Base-by-base conservation (phyloP, 2,888 invertebrate genomes). In the Pharmacophagus antenor region DNA sequence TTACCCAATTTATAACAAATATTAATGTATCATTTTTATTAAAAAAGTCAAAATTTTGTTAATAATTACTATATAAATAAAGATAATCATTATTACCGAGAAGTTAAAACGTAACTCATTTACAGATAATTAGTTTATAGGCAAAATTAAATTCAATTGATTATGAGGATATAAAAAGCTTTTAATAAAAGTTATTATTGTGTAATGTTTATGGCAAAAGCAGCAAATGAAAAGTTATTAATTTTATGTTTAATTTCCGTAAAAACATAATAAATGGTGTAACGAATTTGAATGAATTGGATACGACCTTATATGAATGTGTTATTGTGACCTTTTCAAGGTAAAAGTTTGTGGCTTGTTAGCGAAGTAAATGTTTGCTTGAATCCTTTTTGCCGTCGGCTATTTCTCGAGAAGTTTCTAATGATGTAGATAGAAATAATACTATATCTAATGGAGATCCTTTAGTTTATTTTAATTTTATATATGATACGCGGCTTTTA, bases 371-470 rank as follows among this genome's bases (percentile, higher is more conserved):
- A 59, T 54, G 31, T 59, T 54, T 50, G 44, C 22, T 49, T 22
- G 42, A 50, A 59, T 59, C 59, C 59, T 50, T 59, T 55, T 59
- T 21, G 44, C 50, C 50, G 49, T 6, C 31, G 59, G 59, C 49
- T 59, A 49, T 55, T 59, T 55, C 31, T 59, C 49, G 58, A 41
- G 53, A 58, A 58, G 48, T 49, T 54, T 49, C 42, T 53, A 59
- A 59, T 59, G 49, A 59, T 53, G 37, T 15, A 42, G 41, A 27
- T 25, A 7, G 49, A 27, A 58, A 37, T 21, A 31, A 15, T 17
- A n/a, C 17, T 41, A n/a, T n/a, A n/a, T n/a, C n/a, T n/a, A n/a
- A n/a, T n/a, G n/a, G 42, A 17, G 2, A 17, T 42, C 8, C 17
- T 17, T 2, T 7, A 5, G 42, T 17, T 42, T 42, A 17, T 42